Percentiles rank a stretch among this genome's conserved stretches.
Evolutionary conservation across 2,888 invertebrate species (phyloP).

Genomic region (Mythimna pallens): DNA sequence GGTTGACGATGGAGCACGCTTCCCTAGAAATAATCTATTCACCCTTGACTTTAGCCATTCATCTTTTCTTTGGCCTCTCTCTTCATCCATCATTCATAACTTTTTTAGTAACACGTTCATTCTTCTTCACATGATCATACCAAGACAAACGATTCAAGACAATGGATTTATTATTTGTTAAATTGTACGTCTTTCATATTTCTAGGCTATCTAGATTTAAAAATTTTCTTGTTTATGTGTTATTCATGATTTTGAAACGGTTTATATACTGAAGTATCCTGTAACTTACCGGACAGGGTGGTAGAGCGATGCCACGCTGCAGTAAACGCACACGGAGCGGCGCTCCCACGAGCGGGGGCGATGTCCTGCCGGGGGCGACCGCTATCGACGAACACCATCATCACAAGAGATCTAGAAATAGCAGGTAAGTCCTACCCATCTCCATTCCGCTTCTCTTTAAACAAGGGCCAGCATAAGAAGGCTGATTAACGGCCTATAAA

Average conservation of each 20-base stretch:
- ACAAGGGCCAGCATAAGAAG: no score
- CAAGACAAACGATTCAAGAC: no score
- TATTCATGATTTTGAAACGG: not conserved
- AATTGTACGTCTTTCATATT: not conserved
- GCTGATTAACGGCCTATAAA: not conserved
- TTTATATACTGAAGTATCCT: slow-evolving; percentile 15
- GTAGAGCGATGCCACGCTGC: slow-evolving; percentile 89
- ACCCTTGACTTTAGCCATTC: no score
- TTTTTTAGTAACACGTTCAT: no score
- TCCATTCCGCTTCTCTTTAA: not conserved
- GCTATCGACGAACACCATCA: slow-evolving; percentile 85
- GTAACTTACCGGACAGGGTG: slow-evolving; percentile 77
- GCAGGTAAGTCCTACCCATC: slow-evolving; percentile 73
- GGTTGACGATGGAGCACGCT: no score
- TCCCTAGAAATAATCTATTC: no score
- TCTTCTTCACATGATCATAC: no score
- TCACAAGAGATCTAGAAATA: slow-evolving; percentile 87
- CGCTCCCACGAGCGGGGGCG: slow-evolving; percentile 77
- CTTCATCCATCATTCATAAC: no score
- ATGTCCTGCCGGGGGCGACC: slow-evolving; percentile 83
- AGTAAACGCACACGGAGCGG: slow-evolving; percentile 89
- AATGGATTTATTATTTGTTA: not conserved
- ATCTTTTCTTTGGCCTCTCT: no score
- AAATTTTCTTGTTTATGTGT: not conserved
- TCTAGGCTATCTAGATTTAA: not conserved